These are phyloP conservation scores for Myrmecobius fasciatus DNA, from an alignment of 2,113 vertebrate species.

Conservation along the genomic window DNA sequence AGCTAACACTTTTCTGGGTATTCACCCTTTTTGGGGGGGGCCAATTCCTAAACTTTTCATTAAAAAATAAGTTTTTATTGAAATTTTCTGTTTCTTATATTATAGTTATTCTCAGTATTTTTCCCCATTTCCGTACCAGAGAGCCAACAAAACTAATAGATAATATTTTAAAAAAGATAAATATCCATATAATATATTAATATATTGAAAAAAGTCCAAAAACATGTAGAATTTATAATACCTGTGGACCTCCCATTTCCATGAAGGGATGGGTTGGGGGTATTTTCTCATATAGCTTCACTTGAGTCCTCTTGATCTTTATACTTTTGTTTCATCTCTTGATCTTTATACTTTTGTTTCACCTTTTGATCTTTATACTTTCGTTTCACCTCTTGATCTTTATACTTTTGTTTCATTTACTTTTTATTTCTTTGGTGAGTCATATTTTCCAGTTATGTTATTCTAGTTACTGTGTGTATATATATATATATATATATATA, in stretches of 20 bases:
- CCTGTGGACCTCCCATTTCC: neutral
- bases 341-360: neutral
- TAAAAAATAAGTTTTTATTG: neutral
- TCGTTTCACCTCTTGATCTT: too few species aligned
- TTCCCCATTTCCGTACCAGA: neutral
- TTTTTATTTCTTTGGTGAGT: neutral
- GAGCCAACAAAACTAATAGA: neutral
- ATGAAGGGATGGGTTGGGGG: neutral
- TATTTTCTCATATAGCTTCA: neutral
- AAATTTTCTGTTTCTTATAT: neutral
- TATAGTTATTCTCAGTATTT: neutral
- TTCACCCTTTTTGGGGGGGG: neutral
- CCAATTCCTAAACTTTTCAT: neutral
- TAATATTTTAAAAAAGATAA: neutral
- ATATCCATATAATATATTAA: neutral
- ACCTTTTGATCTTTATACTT: neutral
- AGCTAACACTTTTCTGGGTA: neutral
- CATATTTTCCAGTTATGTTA: neutral
- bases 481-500: too few species aligned
- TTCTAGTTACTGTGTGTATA: neutral
- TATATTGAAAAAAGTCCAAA: neutral
- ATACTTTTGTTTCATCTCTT: neutral
- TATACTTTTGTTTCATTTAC: neutral
- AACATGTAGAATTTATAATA: neutral
- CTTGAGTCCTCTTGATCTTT: neutral